Base-by-base conservation (phyloP, 2,888 invertebrate species). In the Melieria omissa region DNA sequence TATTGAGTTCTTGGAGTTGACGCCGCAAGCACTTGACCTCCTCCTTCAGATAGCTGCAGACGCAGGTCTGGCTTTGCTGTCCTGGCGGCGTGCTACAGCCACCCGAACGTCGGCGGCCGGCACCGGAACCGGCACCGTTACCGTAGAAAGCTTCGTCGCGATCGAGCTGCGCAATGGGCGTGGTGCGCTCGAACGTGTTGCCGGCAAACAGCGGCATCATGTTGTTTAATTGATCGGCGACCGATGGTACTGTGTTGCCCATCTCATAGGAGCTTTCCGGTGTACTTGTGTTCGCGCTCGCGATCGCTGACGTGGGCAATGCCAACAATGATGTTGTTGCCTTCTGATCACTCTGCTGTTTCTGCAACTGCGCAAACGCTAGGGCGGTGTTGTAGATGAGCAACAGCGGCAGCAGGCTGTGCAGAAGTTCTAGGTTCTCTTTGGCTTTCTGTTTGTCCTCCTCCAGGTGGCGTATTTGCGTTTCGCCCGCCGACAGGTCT, bases 1-100 rank as follows among this genome's bases (percentile, higher is more conserved):
- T 87, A 81, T 91, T 91, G 73, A 93, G 86, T 49, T 90, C 89
- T 62, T 90, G 88, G 74, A 85, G 89, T 84, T 81, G 85, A 75
- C 77, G 83, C 54, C 84, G 85, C 62, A 87, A 77, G 54, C 75
- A 80, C 71, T 81, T 82, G 2, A 85, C 76, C 75, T 85, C 86
- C 8, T 85, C 86, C 61, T 82, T 83, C 8, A 85, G 78, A 44
- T 79, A 81, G 6, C 69, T 69, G 54, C 49, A 63, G 65, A 42
- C 46, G 60, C 65, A 60, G 52, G 41, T 52, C 5, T 58, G 57
- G 29, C 42, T 45, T 14, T 47, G 47, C 5, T 58, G 57, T 29
- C 42, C 54, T 12, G 41, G 47, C 0, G 61, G 54, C 4, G 57
- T 44, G 5, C 46, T 55, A 14, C n/a, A 29, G 3, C 29, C 29